Evolutionary conservation across 2,888 invertebrate genomes (phyloP).

Genomic region (Macrosoma leucophasiata): DNA sequence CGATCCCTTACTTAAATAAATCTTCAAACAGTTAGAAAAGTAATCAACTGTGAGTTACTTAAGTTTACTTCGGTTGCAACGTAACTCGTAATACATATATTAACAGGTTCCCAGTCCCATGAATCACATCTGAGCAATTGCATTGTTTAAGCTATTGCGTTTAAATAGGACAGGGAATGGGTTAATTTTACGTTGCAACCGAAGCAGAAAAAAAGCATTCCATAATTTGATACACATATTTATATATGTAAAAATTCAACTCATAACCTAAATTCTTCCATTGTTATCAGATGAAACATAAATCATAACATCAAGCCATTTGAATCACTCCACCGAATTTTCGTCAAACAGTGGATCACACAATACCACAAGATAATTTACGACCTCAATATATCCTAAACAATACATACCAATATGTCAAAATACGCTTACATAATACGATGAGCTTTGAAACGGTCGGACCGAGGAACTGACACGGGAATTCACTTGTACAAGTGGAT

Average conservation of each 20-base stretch:
- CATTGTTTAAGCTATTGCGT: no score
- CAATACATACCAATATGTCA: slow-evolving; percentile 69
- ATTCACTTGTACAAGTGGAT: slow-evolving; percentile 33
- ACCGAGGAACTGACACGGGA: slow-evolving; percentile 28
- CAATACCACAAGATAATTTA: slow-evolving; percentile 55
- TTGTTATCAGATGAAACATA: slow-evolving; percentile 44
- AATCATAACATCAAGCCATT: slow-evolving; percentile 58
- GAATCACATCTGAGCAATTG: no score
- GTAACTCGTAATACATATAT: no score
- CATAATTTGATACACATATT: no score
- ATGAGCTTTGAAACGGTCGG: slow-evolving; percentile 36
- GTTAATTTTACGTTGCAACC: no score
- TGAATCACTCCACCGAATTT: slow-evolving; percentile 50
- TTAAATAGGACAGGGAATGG: no score
- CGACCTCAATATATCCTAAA: slow-evolving; percentile 52
- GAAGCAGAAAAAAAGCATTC: no score
- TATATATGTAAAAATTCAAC: neutral
- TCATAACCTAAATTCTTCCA: slow-evolving; percentile 4
- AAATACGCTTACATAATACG: slow-evolving; percentile 62
- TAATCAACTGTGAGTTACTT: no score
- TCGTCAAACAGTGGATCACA: slow-evolving; percentile 46
- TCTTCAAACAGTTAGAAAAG: no score
- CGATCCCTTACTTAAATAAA: no score
- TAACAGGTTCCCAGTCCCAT: no score
- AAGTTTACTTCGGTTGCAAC: no score